Evolutionary conservation across 2,797 vertebrate species (phyloP), one percentile per base, ranked within the genome.

Genomic region (Odontamblyopus rebecca): DNA sequence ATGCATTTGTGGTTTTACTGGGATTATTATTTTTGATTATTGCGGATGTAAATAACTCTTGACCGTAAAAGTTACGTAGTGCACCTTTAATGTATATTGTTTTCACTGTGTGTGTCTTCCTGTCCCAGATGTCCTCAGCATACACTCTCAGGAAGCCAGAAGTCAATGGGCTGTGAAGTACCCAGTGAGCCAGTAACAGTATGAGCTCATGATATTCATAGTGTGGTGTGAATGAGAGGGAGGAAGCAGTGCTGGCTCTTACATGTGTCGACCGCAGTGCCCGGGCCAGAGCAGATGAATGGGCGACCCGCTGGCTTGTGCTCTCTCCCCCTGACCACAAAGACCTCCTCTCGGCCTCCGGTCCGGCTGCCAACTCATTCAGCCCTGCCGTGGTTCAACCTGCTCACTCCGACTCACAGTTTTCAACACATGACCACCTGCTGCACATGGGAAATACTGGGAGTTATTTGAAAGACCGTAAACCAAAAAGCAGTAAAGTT

Each of bases 291-390:
- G 48, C 62, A 70, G 65, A 67, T 78, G 61, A 73, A 54, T 62
- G 62, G 65, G 3, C 26, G 38, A 61, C 68, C 19, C 5, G n/a
- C 41, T 70, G 60, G 75, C 62, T 73, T 51, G n/a, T 9, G 51
- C 41, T 38, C 44, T 48, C 64, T 69, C 51, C 71, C 35, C 35
- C 66, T 57, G 44, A 64, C 65, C 72, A 70, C 8, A 77, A 74
- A 79, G 66, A 75, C 60, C 70, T 73, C 54, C 71, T 73, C 71
- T 77, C 63, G 38, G 26, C 64, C 75, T 69, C 67, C 1, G 48
- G 51, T 53, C 72, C 48, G 8, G 61, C 57, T 71, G 68, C 78
- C 62, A 70, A 75, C 71, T 71, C 78, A 81, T 81, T 80, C 78
- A 78, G 75, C 78, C 79, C 80, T 74, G 51, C 32, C 50, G 65